Conservation (phyloP, 2,888 invertebrate genomes). For the Phalera bucephala region DNA sequence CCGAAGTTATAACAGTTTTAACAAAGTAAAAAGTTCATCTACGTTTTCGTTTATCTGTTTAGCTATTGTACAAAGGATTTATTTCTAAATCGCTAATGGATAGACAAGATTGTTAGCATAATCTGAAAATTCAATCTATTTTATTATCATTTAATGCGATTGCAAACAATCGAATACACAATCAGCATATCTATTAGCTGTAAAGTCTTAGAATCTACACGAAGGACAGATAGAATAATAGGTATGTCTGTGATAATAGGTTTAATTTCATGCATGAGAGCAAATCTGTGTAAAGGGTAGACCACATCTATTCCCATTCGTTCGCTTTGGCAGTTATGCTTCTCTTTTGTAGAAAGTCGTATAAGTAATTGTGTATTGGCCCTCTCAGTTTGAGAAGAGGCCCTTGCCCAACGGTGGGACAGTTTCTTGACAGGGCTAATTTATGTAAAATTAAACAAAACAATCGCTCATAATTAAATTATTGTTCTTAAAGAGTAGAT, state of each 20-base stretch:
- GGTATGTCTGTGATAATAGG: conserved; percentile 2
- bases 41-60: conserved; percentile 14
- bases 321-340: too few species aligned
- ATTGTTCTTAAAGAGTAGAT: conserved; percentile 15
- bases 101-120: conserved; percentile 24
- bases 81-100: conserved; percentile 21
- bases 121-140: conserved; percentile 28
- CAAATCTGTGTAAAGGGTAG: too few species aligned
- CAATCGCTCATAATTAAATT: conserved; percentile 14
- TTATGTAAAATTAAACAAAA: conserved; percentile 13
- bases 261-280: conserved; percentile 5
- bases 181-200: conserved; percentile 8
- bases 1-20: too few species aligned
- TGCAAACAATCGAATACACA: conserved; percentile 4
- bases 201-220: conserved; percentile 3
- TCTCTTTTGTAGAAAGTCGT: too few species aligned
- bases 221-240: conserved; percentile 3
- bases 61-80: conserved; percentile 20
- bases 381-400: too few species aligned
- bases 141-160: conserved; percentile 12
- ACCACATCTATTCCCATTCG: too few species aligned
- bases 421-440: too few species aligned
- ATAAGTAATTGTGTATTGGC: too few species aligned
- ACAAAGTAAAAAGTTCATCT: too few species aligned
- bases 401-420: too few species aligned